Base-by-base conservation (phyloP, 2,888 invertebrate species). In the Heliconius hortense region DNA sequence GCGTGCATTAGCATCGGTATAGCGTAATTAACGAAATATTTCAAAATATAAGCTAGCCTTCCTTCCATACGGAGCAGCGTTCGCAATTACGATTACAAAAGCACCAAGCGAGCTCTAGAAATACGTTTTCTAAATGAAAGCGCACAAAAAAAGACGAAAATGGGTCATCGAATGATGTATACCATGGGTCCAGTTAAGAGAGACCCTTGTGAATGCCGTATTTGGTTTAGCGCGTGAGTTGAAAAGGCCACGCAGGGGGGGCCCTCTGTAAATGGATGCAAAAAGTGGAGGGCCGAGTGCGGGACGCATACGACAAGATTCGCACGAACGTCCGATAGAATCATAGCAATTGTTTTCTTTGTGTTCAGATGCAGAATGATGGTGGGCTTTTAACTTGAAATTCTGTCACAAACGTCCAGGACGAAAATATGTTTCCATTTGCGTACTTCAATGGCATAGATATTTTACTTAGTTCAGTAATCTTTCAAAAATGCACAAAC, bases 101-200 rank as follows among this genome's bases (percentile, higher is more conserved):
- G 80, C 76, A 77, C 74, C 81, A 82, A 81, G 79, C 78, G 82
- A 82, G 78, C 81, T 82, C 79, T 83, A 82, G 83, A 87, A 87
- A 84, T 87, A 84, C 80, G 83, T 82, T 83, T 81, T 83, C 83
- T 82, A 82, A 82, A 84, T 83, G 82, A 85, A 84, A 84, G 82
- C 82, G 84, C 85, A 86, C 85, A 85, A 88, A 89, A 31, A 86
- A 83, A 83, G 80, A 84, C 84, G 85, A 88, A 89, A 90, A 88
- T 88, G 83, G 89, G 89, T 88, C 88, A 88, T 88, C 87, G 87
- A 86, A 86, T 84, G 85, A 85, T 85, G 86, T 85, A 83, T 82
- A 81, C 81, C 81, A 80, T 77, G 78, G 80, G 82, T 79, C 87
- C 87, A 87, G 81, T 79, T 70, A 79, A 85, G 79, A 59, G 56